phyloP scores from a whole-genome alignment of 2,888 invertebrate genomes.

The Synergus itoensis region DNA sequence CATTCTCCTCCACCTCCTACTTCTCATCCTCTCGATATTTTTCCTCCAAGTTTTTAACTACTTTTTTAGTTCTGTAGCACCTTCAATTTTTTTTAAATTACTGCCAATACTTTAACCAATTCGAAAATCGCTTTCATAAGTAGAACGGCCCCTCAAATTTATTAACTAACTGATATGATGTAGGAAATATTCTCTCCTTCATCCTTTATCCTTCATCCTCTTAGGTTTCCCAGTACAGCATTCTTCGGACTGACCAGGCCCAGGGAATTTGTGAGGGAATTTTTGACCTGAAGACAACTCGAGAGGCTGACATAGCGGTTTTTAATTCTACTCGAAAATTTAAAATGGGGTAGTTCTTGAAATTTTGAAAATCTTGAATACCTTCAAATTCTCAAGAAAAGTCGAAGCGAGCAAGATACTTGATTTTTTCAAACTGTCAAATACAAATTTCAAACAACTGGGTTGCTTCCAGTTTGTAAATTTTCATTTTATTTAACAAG shows the following conservation, averaged over 20 bases:
- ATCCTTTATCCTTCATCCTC: not conserved
- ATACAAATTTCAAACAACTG: no score
- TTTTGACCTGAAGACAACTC: not conserved
- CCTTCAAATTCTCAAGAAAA: no score
- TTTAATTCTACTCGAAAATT: conserved; percentile 18
- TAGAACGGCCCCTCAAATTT: not conserved
- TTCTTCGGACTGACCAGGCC: not conserved
- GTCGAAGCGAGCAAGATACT: no score
- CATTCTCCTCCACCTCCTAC: conserved; percentile 19
- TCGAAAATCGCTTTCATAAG: not conserved
- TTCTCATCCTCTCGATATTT: conserved; percentile 20
- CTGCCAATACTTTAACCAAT: no score
- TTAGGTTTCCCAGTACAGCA: not conserved
- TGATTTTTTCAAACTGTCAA: no score
- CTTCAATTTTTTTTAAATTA: not conserved
- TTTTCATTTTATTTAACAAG: no score
- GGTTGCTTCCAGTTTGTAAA: no score
- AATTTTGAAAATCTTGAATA: no score
- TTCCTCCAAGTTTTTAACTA: not conserved
- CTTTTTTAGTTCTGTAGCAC: not conserved
- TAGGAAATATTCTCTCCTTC: not conserved
- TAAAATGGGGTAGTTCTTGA: not conserved
- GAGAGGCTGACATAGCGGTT: not conserved
- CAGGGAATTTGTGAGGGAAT: not conserved
- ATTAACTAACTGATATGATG: not conserved